Conservation (phyloP, 2,113 vertebrate genomes). For the Ranitomeya variabilis region DNA sequence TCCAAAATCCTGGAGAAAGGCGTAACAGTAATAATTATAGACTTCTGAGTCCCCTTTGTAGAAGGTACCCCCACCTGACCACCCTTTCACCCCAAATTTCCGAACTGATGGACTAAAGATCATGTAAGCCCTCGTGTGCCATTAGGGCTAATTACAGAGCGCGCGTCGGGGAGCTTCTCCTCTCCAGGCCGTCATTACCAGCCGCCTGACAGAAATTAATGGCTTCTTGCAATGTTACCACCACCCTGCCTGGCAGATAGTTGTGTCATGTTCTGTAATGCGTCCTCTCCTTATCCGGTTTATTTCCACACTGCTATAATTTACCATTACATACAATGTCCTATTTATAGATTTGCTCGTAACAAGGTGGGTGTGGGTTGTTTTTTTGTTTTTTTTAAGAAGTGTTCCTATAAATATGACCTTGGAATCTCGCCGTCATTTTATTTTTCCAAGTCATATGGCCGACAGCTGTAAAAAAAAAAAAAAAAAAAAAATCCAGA, state of each 20-base stretch:
- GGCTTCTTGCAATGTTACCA: not conserved
- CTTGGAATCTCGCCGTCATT: conserved; percentile 10
- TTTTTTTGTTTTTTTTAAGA: not conserved
- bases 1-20: conserved; percentile 19
- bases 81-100: not conserved
- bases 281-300: not conserved
- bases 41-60: not conserved
- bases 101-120: not conserved
- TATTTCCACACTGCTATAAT: conserved; percentile 2
- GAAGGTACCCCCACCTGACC: not conserved
- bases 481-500: not conserved
- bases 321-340: not conserved
- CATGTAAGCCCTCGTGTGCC: not conserved
- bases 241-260: conserved; percentile 25
- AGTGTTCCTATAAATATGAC: conserved; percentile 19
- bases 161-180: not conserved
- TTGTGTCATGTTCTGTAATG: conserved; percentile 30
- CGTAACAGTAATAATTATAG: conserved; percentile 32
- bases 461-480: not conserved
- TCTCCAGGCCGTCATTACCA: conserved; percentile 8
- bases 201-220: conserved; percentile 28
- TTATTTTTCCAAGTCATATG: conserved; percentile 12
- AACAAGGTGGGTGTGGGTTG: conserved; percentile 24
- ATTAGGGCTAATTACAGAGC: conserved; percentile 23
- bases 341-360: conserved; percentile 27